Base-by-base conservation (phyloP, 2,888 invertebrate species). In the Epinotia nisella region DNA sequence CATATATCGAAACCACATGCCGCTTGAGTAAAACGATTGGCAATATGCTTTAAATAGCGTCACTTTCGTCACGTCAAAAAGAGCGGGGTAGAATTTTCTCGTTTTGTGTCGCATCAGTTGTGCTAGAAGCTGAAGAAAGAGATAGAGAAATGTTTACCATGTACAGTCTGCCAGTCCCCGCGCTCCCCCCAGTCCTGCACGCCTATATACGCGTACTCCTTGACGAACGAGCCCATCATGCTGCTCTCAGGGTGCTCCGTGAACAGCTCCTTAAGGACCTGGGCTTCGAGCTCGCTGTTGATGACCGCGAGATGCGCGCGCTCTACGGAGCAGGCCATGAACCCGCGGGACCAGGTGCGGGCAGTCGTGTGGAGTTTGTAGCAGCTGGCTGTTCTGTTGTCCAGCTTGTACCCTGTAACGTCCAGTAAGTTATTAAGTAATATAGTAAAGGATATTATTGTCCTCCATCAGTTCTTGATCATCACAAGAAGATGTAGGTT, bases 361-460 rank as follows among this genome's bases (percentile, higher is more conserved):
- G 84, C 82, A 1, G 77, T 72, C 1, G 62, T 73, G 75, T 88
- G 88, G 75, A 87, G 85, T 74, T 89, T 89, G 77, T 89, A 89
- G 65, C 89, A 89, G 29, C 76, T 84, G 2, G 82, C 79, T 0
- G 88, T 87, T 13, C 82, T 74, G 0, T 49, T 1, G 17, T 86
- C 82, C 0, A 81, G 45, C 0, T 1, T 59, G 74, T 89, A 89
- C 45, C 76, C 89, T 89, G 77, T 10, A 78, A 58, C 15, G n/a
- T 49, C 13, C 41, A 41, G 13, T 13, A 41, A 41, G n/a, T n/a
- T n/a, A n/a, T n/a, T n/a, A n/a, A n/a, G n/a, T n/a, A n/a, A n/a
- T n/a, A n/a, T n/a, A n/a, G 13, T 41, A 41, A 41, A 13, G 21
- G 21, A 24, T 24, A 24, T 24, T 24, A 24, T 24, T 24, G 21